Evolutionary conservation across 2,888 invertebrate genomes (phyloP).

Genomic region (Drosophila leonis): DNA sequence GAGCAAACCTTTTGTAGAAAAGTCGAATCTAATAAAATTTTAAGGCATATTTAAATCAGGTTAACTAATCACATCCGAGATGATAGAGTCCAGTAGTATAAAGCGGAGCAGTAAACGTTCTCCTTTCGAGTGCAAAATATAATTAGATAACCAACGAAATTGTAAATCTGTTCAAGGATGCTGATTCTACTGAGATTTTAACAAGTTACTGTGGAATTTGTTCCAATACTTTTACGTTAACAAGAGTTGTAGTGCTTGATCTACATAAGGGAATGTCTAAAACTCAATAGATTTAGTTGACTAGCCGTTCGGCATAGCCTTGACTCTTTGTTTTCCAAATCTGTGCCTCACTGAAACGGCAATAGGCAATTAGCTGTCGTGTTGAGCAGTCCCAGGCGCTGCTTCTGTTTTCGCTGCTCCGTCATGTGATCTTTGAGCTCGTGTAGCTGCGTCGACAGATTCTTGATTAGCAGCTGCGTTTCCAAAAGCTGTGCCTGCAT

Average conservation of each 20-base stretch:
- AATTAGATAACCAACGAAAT: conserved; percentile 26
- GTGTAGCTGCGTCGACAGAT: conserved; percentile 93
- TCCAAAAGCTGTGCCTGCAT: conserved; percentile 94
- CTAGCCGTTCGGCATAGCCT: conserved; percentile 8
- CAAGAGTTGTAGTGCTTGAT: no score
- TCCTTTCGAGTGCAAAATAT: conserved; percentile 31
- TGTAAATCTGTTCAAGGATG: conserved; percentile 21
- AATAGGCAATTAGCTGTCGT: conserved; percentile 86
- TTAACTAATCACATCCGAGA: conserved; percentile 20
- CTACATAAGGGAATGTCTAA: conserved; percentile 64
- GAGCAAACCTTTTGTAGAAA: conserved; percentile 39
- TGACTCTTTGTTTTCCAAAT: conserved; percentile 13
- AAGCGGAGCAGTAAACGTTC: conserved; percentile 34
- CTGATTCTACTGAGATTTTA: conserved; percentile 46
- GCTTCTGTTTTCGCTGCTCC: conserved; percentile 97
- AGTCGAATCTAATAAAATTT: conserved; percentile 53
- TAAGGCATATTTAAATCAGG: conserved; percentile 29
- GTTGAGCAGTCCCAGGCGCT: conserved; percentile 94
- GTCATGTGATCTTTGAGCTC: conserved; percentile 98
- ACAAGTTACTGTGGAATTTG: conserved; percentile 38
- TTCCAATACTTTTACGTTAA: conserved; percentile 59
- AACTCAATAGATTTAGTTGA: conserved; percentile 21
- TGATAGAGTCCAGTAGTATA: conserved; percentile 12
- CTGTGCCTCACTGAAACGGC: conserved; percentile 74
- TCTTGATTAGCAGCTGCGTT: conserved; percentile 92